Conservation (phyloP, 2,888 invertebrate species). For the Azorinus chamasolen region DNA sequence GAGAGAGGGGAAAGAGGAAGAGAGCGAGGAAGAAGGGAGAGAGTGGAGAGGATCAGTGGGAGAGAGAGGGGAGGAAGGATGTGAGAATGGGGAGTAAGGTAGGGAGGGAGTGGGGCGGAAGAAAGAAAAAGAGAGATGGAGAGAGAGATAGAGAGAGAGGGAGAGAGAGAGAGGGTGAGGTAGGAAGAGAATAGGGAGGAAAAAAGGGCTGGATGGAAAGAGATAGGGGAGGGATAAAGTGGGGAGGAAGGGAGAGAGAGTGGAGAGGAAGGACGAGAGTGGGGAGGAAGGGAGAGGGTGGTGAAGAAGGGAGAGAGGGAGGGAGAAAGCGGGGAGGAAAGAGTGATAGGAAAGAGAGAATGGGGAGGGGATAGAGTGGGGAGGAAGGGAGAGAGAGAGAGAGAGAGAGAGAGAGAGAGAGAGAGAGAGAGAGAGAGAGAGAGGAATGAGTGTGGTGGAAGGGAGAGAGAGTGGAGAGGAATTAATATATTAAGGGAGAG, state of each 20-base stretch:
- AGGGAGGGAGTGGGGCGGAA: neutral
- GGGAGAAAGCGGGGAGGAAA: neutral
- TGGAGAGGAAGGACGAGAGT: too few species aligned
- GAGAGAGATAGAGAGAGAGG: too few species aligned
- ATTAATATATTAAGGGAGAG: too few species aligned
- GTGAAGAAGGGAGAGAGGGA: neutral
- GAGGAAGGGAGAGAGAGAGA: neutral
- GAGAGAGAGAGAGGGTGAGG: neutral
- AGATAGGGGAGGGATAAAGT: neutral
- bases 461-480: neutral
- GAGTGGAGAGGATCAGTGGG: too few species aligned
- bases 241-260: neutral
- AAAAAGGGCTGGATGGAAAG: neutral
- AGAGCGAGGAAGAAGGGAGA: too few species aligned
- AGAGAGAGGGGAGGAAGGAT: too few species aligned
- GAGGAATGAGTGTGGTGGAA: neutral
- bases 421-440: constrained; percentile 1
- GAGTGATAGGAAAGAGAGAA: neutral
- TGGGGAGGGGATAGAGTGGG: neutral
- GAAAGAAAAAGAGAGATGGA: neutral
- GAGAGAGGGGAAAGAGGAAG: too few species aligned
- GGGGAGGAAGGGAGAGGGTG: neutral
- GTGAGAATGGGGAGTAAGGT: too few species aligned
- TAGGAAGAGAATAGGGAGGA: neutral
- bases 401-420: neutral